Conservation (phyloP, 2,888 invertebrate genomes). For the Hydrotaea diabolus region DNA sequence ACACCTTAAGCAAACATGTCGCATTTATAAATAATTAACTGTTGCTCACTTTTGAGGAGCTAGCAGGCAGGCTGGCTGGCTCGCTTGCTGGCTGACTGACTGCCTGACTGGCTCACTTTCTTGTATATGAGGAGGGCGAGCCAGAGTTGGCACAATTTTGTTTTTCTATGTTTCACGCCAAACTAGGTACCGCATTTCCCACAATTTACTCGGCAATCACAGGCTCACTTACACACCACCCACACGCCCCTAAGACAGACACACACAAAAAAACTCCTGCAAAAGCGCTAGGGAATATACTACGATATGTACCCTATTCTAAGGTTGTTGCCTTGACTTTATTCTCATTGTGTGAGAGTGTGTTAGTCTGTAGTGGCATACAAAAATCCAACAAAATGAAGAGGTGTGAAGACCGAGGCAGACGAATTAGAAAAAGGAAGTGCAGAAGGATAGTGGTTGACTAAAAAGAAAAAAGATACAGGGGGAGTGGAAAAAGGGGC, state of each 20-base stretch:
- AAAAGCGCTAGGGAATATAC: not conserved
- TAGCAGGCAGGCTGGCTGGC: not conserved
- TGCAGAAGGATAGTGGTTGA: not conserved
- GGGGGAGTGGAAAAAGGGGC: not conserved
- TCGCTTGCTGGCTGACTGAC: not conserved
- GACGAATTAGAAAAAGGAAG: not conserved
- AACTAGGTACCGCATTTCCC: slow-evolving; percentile 13
- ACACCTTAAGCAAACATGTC: slow-evolving; percentile 52
- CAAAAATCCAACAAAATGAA: not conserved
- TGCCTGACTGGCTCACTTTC: not conserved
- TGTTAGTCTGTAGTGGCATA: not conserved
- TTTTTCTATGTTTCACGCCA: not conserved
- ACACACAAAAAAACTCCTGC: too few species aligned
- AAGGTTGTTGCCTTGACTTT: slow-evolving; percentile 45
- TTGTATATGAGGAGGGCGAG: not conserved
- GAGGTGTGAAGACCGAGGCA: slow-evolving; percentile 11
- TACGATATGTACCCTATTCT: not conserved
- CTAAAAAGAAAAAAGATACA: slow-evolving; percentile 2
- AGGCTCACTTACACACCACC: not conserved
- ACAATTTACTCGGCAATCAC: slow-evolving; percentile 22
- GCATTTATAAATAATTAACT: slow-evolving; percentile 58
- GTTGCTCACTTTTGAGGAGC: slow-evolving; percentile 44
- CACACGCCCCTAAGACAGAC: not conserved
- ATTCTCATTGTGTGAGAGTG: not conserved
- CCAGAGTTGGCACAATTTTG: not conserved